Base-by-base conservation (phyloP, 2,797 vertebrate genomes). In the Danio kyathit region DNA sequence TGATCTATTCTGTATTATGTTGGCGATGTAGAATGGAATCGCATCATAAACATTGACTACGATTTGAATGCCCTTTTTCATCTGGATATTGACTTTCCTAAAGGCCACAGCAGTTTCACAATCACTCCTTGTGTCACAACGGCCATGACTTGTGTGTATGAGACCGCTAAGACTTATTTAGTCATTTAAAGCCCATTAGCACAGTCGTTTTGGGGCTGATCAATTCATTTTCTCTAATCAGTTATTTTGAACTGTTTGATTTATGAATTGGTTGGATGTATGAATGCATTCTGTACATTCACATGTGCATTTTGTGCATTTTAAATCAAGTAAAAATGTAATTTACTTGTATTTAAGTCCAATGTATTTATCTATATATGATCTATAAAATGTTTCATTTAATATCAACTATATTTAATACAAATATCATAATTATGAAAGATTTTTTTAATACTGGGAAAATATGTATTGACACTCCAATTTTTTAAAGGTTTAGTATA, bases 151-250 rank as follows among this genome's bases (percentile, higher is more conserved):
- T 17, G 12, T 44, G 38, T 57, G 17, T 38, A n/a, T 69, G 6
- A 40, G 54, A 76, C 6, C 2, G 1, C 9, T 9, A 57, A 77
- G 41, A 49, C 19, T 57, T 56, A 54, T 52, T 56, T 54, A 56
- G 38, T 76, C 10, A 29, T 65, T 76, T 65, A 65, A 76, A 76
- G 5, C 48, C 41, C 61, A 77, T 75, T 64, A 52, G 40, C 7
- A 51, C 38, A 2, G 46, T 29, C 4, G 72, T 38, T 61, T 60
- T 74, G 57, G 29, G 10, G 16, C 14, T 46, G 17, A 29, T 51
- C 7, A 9, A 38, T 51, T 69, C 17, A 49, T 29, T 69, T 14
- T 3, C n/a, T 67, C 19, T 0, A 4, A 67, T 48, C 19, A 19
- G 46, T 29, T 14, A 17, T 13, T 14, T 19, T 46, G 7, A 13